Evolutionary conservation across 2,797 vertebrate species (phyloP).

Genomic region (Taeniopygia guttata): DNA sequence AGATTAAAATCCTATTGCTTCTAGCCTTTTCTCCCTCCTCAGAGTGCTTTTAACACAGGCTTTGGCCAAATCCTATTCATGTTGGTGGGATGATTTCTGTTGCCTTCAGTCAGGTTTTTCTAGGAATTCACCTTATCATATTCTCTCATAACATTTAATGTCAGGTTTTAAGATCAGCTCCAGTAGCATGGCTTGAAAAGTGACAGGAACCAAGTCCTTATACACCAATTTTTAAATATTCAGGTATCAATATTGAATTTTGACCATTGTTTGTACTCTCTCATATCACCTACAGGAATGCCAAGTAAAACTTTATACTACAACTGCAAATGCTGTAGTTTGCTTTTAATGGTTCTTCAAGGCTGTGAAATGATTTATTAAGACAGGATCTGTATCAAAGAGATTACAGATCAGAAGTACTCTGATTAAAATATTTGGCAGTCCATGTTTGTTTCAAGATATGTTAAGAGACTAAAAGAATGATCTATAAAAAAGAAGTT

Average conservation of each 20-base stretch:
- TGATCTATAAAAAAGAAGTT: background rate
- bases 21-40: background rate
- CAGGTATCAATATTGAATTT: background rate
- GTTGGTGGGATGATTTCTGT: background rate
- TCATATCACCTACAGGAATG: background rate
- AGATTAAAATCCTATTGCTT: background rate
- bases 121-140: background rate
- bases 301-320: background rate
- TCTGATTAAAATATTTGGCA: constrained; percentile 31
- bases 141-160: background rate
- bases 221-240: background rate
- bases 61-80: background rate
- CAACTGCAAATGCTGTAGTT: background rate
- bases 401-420: background rate
- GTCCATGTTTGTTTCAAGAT: background rate
- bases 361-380: constrained; percentile 17
- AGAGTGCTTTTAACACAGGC: background rate
- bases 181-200: background rate
- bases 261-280: background rate
- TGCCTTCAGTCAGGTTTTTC: background rate
- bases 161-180: background rate
- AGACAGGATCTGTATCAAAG: background rate
- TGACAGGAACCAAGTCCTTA: background rate
- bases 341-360: background rate
- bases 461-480: background rate